These are phyloP conservation scores for Channa maculata DNA, from an alignment of 2,113 vertebrate genomes.

Conservation along the genomic window DNA sequence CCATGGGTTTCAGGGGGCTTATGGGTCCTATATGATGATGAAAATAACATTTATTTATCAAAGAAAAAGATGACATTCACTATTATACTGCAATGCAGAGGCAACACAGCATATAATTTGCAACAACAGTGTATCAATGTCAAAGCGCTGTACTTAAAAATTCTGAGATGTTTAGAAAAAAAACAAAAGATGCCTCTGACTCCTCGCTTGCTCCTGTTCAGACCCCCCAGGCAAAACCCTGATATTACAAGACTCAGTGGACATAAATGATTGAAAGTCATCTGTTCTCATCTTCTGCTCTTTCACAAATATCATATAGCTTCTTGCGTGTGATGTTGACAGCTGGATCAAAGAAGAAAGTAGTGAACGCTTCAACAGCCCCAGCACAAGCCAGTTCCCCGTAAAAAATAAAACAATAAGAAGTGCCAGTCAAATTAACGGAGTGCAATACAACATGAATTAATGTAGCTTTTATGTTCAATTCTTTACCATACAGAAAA, in stretches of 20 bases:
- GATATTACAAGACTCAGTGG: constrained; percentile 23
- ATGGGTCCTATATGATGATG: not conserved
- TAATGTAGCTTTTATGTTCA: not conserved
- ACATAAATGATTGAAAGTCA: constrained; percentile 33
- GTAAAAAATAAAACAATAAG: constrained; percentile 9
- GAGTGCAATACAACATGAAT: not conserved
- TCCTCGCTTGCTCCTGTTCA: not conserved
- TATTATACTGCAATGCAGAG: not conserved
- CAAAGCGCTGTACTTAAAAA: not conserved
- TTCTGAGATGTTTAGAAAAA: not conserved
- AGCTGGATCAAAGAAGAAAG: constrained; percentile 14
- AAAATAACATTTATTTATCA: not conserved
- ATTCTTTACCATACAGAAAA: not conserved
- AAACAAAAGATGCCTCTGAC: not conserved
- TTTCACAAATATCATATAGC: constrained; percentile 23
- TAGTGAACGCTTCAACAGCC: constrained; percentile 11
- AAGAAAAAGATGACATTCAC: too few relatives aligned
- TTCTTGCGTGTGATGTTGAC: constrained; percentile 11
- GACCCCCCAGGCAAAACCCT: constrained; percentile 3
- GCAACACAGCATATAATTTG: not conserved
- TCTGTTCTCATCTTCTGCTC: constrained; percentile 27
- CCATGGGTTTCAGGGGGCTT: too few relatives aligned
- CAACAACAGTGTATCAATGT: not conserved
- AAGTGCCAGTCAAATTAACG: not conserved
- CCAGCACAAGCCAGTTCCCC: not conserved